phyloP scores from a whole-genome alignment of 2,797 vertebrate genomes.

The Tragopan temminckii region DNA sequence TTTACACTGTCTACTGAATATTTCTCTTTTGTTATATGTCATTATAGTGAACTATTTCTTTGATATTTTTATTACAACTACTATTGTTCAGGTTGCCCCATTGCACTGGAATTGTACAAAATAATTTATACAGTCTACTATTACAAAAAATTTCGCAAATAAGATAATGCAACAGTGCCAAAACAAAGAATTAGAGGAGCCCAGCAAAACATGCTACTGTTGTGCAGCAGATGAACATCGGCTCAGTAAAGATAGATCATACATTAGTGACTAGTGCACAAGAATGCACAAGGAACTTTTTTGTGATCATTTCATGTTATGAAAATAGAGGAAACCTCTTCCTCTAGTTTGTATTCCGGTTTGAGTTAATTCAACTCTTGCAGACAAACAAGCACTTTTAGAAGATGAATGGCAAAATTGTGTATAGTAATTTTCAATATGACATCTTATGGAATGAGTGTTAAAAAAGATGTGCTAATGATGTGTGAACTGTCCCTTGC shows the following conservation, averaged over 20 bases:
- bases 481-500: background rate
- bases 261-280: background rate
- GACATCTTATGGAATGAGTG: background rate
- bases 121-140: background rate
- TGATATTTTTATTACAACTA: background rate
- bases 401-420: background rate
- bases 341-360: background rate
- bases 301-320: background rate
- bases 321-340: background rate
- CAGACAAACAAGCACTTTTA: background rate
- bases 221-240: background rate
- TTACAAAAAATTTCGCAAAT: background rate
- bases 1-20: background rate
- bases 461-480: background rate
- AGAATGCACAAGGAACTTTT: background rate
- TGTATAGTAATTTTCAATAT: background rate
- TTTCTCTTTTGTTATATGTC: background rate
- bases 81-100: background rate
- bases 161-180: background rate
- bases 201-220: background rate
- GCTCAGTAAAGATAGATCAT: background rate
- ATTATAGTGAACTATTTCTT: background rate
- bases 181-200: background rate
- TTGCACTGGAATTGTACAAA: background rate
- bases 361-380: background rate